phyloP scores from a whole-genome alignment of 2,797 vertebrate species.

The Darevskia nairensis region DNA sequence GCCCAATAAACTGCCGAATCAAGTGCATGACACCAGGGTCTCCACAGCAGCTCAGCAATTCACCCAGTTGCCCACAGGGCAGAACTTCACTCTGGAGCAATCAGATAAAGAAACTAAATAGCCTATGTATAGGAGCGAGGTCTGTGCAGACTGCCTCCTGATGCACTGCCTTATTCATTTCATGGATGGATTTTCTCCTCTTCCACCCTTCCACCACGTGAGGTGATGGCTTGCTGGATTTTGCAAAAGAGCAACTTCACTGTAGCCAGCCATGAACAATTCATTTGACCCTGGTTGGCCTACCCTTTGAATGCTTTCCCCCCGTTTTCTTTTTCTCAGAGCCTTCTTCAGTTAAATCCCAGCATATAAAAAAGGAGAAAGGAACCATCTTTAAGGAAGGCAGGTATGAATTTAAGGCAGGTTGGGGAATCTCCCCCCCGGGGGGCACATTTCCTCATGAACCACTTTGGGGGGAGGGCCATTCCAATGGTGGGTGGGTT shows the following conservation, averaged over 20 bases:
- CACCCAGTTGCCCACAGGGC: rapidly evolving
- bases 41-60: not conserved
- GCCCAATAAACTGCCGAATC: not conserved
- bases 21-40: no score
- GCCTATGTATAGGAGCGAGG: slow-evolving; percentile 18
- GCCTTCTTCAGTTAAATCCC: slow-evolving; percentile 55
- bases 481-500: no score
- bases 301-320: slow-evolving; percentile 24
- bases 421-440: no score
- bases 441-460: no score
- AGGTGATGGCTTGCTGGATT: slow-evolving; percentile 28
- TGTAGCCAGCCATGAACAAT: slow-evolving; percentile 41
- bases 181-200: slow-evolving; percentile 13
- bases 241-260: slow-evolving; percentile 1
- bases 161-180: not conserved
- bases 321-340: slow-evolving; percentile 7
- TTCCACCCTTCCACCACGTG: not conserved
- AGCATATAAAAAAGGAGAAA: not conserved
- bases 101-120: not conserved
- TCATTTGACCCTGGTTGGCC: slow-evolving; percentile 44
- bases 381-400: not conserved
- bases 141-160: not conserved
- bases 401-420: not conserved
- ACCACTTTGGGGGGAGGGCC: no score
- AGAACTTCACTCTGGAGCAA: slow-evolving; percentile 23